Evolutionary conservation across 2,888 invertebrate species (phyloP).

Genomic region (Embidobia sp.): DNA sequence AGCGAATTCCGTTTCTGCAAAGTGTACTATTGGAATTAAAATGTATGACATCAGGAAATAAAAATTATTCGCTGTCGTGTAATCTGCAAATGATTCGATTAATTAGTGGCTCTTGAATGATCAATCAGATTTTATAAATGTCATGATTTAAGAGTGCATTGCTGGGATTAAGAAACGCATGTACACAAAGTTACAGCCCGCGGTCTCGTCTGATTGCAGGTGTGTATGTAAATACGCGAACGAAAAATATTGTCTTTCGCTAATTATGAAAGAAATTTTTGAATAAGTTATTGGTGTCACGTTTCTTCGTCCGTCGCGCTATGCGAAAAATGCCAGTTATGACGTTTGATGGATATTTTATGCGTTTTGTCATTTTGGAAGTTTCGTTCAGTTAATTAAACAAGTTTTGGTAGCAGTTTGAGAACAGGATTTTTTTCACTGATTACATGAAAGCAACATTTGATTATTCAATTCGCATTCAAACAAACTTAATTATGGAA

Average conservation of each 20-base stretch:
- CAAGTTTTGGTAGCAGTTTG: constrained; percentile 46
- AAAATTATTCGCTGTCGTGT: constrained; percentile 53
- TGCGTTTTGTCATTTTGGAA: constrained; percentile 55
- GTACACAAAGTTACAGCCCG: constrained; percentile 9
- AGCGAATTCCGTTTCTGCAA: no score
- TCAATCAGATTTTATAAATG: constrained; percentile 65
- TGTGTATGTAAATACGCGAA: constrained; percentile 44
- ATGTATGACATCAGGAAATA: constrained; percentile 40
- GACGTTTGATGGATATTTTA: constrained; percentile 57
- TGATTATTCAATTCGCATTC: constrained; percentile 26
- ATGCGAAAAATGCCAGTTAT: constrained; percentile 54
- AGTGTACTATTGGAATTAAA: no score
- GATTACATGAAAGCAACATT: constrained; percentile 32
- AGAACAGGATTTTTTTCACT: constrained; percentile 18
- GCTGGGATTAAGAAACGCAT: constrained; percentile 59
- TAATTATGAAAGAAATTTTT: constrained; percentile 62
- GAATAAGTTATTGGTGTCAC: constrained; percentile 58
- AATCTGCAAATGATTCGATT: constrained; percentile 64
- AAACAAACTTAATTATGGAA: background rate
- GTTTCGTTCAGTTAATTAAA: constrained; percentile 54
- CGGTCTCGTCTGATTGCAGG: constrained; percentile 21
- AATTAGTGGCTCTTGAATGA: constrained; percentile 64
- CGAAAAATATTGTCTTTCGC: constrained; percentile 51
- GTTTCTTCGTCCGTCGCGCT: constrained; percentile 28
- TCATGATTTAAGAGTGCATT: constrained; percentile 63